phyloP scores from a whole-genome alignment of 2,797 vertebrate genomes.

The Microtus obscurus region DNA sequence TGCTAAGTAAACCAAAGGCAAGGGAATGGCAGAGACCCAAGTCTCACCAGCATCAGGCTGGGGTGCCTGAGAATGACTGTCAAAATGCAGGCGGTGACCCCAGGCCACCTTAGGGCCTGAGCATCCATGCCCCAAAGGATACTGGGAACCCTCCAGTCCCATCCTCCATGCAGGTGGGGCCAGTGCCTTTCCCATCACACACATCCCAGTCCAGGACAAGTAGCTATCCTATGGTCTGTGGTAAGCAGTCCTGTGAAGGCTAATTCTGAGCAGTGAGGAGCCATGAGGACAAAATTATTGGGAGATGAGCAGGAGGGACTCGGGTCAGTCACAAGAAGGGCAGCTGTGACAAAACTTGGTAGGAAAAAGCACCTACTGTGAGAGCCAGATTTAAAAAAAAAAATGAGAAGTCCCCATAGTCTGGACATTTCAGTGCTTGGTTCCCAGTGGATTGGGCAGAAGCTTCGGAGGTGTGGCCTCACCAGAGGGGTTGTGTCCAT shows the following conservation, averaged over 20 bases:
- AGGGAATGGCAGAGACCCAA: not conserved
- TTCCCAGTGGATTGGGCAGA: not conserved
- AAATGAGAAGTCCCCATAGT: not conserved
- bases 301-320: not conserved
- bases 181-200: not conserved
- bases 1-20: not conserved
- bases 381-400: no score
- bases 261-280: not conserved
- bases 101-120: rapidly evolving
- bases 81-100: rapidly evolving
- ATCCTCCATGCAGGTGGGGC: not conserved
- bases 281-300: not conserved
- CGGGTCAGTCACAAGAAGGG: rapidly evolving
- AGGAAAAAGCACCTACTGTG: not conserved
- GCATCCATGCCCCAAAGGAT: rapidly evolving
- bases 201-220: not conserved
- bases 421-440: not conserved
- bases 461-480: not conserved
- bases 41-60: not conserved
- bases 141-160: not conserved
- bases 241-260: not conserved
- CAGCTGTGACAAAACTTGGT: not conserved
- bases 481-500: not conserved
- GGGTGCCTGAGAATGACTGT: not conserved
- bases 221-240: not conserved